Evolutionary conservation across 2,113 vertebrate species (phyloP).

Genomic region (Trichomycterus rosablanca): DNA sequence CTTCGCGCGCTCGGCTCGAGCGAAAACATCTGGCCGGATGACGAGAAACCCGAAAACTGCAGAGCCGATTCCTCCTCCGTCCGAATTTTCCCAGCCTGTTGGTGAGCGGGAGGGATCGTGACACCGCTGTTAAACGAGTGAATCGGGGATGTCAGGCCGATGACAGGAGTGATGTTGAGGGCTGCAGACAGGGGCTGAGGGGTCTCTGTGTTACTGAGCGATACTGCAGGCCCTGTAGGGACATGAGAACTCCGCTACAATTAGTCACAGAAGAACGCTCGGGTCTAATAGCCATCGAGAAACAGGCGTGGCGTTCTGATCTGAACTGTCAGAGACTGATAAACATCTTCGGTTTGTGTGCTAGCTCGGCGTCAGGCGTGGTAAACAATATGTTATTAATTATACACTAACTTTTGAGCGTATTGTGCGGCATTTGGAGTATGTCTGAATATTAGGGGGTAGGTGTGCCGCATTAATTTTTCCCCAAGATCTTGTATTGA

Average conservation of each 20-base stretch:
- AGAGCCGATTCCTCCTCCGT: constrained; percentile 25
- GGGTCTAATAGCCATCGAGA: constrained; percentile 39
- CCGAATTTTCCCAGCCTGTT: constrained; percentile 28
- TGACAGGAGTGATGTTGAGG: constrained; percentile 43
- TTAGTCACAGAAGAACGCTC: constrained; percentile 40
- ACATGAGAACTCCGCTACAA: constrained; percentile 36
- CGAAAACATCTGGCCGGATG: constrained; percentile 40
- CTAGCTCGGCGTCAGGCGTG: neutral
- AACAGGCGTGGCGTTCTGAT: constrained; percentile 35
- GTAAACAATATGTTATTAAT: too few relatives aligned
- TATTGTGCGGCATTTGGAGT: too few relatives aligned
- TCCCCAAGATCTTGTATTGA: too few relatives aligned
- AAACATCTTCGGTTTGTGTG: constrained; percentile 39
- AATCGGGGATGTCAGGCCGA: constrained; percentile 52
- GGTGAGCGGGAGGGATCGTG: constrained; percentile 15
- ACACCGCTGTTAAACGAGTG: constrained; percentile 45
- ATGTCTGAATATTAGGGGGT: too few relatives aligned
- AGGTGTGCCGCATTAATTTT: too few relatives aligned
- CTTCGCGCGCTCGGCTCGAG: neutral
- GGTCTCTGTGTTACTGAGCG: constrained; percentile 14
- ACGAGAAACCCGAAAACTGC: neutral
- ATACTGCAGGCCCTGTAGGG: constrained; percentile 27
- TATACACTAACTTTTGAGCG: too few relatives aligned
- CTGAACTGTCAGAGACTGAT: constrained; percentile 32
- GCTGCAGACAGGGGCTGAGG: constrained; percentile 14